Conservation (phyloP, 2,113 vertebrate species). For the Notothenia coriiceps region DNA sequence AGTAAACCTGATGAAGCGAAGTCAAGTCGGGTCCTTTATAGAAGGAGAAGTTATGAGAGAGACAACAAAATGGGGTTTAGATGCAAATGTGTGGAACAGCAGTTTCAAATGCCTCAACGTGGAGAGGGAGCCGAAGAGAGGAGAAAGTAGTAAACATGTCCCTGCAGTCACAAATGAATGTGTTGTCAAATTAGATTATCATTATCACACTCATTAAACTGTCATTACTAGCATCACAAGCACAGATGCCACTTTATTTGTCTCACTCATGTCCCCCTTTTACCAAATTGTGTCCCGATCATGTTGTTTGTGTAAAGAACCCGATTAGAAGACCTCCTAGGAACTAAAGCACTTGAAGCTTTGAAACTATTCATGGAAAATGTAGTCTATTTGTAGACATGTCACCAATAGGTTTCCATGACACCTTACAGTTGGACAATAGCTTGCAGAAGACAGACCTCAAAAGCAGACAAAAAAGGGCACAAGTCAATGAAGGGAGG, state of each 20-base stretch:
- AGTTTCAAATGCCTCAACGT: conserved; percentile 22
- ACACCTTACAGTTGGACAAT: background rate
- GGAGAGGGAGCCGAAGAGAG: background rate
- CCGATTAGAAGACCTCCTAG: conserved; percentile 40
- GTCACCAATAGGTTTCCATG: conserved; percentile 8
- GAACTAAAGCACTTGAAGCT: conserved; percentile 29
- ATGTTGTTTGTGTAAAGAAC: conserved; percentile 34
- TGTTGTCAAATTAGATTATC: conserved; percentile 72
- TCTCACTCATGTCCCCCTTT: conserved; percentile 44
- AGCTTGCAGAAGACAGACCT: conserved; percentile 1
- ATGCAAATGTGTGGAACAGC: conserved; percentile 21
- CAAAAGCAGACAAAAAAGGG: background rate
- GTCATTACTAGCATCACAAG: conserved; percentile 70
- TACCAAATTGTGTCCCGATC: conserved; percentile 26
- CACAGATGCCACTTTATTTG: conserved; percentile 69
- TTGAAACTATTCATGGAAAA: conserved; percentile 22
- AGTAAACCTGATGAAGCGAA: conserved; percentile 43
- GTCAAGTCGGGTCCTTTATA: conserved; percentile 37
- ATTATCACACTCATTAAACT: conserved; percentile 79
- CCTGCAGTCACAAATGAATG: conserved; percentile 63
- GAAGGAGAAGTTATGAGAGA: conserved; percentile 32
- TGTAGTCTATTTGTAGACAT: conserved; percentile 20
- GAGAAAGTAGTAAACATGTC: conserved; percentile 29
- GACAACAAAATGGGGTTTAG: conserved; percentile 16
- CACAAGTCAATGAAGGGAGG: background rate